phyloP scores from a whole-genome alignment of 2,888 invertebrate genomes.

The Volucella zonaria region DNA sequence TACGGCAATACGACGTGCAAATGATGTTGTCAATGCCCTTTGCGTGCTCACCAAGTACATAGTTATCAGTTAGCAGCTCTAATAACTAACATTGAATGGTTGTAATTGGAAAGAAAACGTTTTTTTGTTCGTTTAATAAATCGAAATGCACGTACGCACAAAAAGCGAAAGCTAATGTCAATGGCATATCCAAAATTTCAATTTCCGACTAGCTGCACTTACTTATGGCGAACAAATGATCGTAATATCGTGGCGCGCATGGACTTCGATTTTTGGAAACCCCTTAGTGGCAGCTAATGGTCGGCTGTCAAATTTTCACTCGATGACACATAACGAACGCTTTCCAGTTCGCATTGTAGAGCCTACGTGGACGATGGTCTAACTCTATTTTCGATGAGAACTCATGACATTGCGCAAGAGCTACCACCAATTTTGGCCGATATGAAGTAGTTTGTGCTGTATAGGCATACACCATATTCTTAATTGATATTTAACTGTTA shows the following conservation, averaged over 20 bases:
- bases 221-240: background rate
- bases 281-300: conserved; percentile 21
- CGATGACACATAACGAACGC: conserved; percentile 23
- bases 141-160: conserved; percentile 58
- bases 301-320: conserved; percentile 57
- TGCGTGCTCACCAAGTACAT: conserved; percentile 32
- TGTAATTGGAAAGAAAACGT: conserved; percentile 53
- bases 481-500: too few species aligned
- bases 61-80: conserved; percentile 16
- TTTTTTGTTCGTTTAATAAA: conserved; percentile 26
- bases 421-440: background rate
- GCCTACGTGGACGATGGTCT: background rate
- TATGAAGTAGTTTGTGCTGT: background rate
- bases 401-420: conserved; percentile 37
- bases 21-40: conserved; percentile 56
- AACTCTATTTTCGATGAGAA: conserved; percentile 22
- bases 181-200: conserved; percentile 70
- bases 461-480: too few species aligned
- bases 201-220: conserved; percentile 23
- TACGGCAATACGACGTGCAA: conserved; percentile 6
- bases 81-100: conserved; percentile 46
- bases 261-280: conserved; percentile 29
- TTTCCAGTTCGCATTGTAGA: conserved; percentile 38
- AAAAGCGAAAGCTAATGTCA: conserved; percentile 73
- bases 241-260: conserved; percentile 12